Evolutionary conservation across 1,140 invertebrate species (phyloP).

Genomic region (Drosophila truncata): DNA sequence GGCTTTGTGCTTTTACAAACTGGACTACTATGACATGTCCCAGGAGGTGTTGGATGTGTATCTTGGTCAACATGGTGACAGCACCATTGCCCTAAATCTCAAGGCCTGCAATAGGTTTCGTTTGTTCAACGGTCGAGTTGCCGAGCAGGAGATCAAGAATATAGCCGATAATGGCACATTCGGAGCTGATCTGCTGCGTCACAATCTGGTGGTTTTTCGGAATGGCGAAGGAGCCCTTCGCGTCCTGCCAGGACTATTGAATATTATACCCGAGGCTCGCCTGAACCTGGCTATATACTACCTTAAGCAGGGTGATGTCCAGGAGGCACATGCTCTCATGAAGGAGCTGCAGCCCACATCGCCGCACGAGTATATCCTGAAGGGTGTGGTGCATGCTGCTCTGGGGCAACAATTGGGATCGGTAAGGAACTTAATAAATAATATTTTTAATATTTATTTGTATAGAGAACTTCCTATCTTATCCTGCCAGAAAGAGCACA

Average conservation of each 20-base stretch:
- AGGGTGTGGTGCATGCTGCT: slow-evolving; percentile 97
- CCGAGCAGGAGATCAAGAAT: slow-evolving; percentile 94
- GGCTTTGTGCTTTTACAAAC: slow-evolving; percentile 98
- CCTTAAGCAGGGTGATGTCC: slow-evolving; percentile 95
- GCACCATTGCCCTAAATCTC: slow-evolving; percentile 97
- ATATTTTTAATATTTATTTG: too few relatives aligned
- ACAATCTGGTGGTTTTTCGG: slow-evolving; percentile 98
- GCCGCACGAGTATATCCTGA: slow-evolving; percentile 98
- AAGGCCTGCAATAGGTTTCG: slow-evolving; percentile 92
- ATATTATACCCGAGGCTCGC: slow-evolving; percentile 98
- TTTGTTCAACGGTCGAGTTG: slow-evolving; percentile 97
- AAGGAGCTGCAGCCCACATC: slow-evolving; percentile 97
- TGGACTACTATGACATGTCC: slow-evolving; percentile 96
- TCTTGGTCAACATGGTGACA: slow-evolving; percentile 96
- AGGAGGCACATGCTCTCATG: slow-evolving; percentile 95
- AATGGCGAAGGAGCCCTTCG: slow-evolving; percentile 97
- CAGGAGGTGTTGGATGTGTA: slow-evolving; percentile 98
- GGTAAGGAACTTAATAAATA: slow-evolving; percentile 86
- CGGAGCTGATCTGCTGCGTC: slow-evolving; percentile 96
- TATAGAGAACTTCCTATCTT: not conserved
- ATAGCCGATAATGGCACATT: slow-evolving; percentile 94
- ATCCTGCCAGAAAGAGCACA: slow-evolving; percentile 92
- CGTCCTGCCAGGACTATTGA: slow-evolving; percentile 95
- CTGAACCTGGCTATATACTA: slow-evolving; percentile 98
- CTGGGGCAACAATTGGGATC: slow-evolving; percentile 96